Conservation (phyloP, 2,113 vertebrate genomes). For the Percopsis transmontana region DNA sequence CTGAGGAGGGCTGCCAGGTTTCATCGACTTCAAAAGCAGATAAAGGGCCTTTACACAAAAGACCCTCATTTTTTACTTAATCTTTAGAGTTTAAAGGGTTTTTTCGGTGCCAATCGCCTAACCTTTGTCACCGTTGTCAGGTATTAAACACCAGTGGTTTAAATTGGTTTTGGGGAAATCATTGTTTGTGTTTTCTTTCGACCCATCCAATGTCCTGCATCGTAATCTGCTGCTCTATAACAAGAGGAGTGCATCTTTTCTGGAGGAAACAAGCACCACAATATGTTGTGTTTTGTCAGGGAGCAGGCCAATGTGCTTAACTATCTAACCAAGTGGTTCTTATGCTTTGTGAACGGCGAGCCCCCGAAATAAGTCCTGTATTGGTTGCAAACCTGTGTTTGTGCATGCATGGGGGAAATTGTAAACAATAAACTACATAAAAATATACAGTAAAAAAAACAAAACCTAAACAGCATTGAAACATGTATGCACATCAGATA, state of each 20-base stretch:
- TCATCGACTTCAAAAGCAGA: slow-evolving; percentile 73
- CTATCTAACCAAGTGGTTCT: background rate
- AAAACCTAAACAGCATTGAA: no score
- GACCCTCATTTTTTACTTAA: slow-evolving; percentile 63
- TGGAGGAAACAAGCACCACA: background rate
- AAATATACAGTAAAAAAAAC: no score
- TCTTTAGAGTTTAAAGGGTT: slow-evolving; percentile 64
- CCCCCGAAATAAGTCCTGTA: no score
- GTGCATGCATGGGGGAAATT: no score
- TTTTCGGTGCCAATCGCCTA: slow-evolving; percentile 55
- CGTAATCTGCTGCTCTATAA: slow-evolving; percentile 50
- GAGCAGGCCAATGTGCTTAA: no score
- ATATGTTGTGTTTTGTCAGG: slow-evolving; percentile 14
- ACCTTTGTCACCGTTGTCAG: slow-evolving; percentile 67
- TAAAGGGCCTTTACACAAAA: slow-evolving; percentile 68
- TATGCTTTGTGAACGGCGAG: no score
- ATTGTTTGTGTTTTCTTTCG: slow-evolving; percentile 70
- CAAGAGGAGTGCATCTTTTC: slow-evolving; percentile 37
- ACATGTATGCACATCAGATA: no score
- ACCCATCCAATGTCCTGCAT: slow-evolving; percentile 53
- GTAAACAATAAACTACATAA: no score
- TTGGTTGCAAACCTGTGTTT: no score
- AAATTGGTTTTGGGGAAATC: slow-evolving; percentile 73
- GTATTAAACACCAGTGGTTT: slow-evolving; percentile 65
- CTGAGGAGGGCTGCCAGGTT: slow-evolving; percentile 68